Evolutionary conservation across 2,113 vertebrate genomes (phyloP).

Genomic region (Rhegmatorhina hoffmannsi): DNA sequence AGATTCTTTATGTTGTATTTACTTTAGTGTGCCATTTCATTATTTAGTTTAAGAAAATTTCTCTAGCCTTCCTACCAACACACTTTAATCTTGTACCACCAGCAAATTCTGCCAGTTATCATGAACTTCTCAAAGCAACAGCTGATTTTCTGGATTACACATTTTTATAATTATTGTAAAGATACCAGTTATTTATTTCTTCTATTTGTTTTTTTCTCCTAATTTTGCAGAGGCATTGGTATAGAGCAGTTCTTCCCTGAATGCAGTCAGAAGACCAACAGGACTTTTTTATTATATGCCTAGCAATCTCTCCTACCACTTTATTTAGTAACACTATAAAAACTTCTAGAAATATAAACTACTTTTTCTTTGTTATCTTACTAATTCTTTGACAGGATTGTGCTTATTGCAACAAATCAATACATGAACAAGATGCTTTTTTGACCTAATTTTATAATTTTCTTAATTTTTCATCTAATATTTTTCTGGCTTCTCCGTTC

Average conservation of each 20-base stretch:
- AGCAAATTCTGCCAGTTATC: background rate
- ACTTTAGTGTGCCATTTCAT: background rate
- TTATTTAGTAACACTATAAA: background rate
- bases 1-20: background rate
- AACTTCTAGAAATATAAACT: background rate
- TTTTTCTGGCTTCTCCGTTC: background rate
- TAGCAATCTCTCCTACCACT: background rate
- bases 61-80: background rate
- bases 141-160: background rate
- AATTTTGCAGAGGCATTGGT: background rate
- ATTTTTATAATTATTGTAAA: background rate
- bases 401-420: background rate
- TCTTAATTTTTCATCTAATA: background rate
- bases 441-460: background rate
- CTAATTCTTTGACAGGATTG: background rate
- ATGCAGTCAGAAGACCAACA: background rate
- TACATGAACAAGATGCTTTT: background rate
- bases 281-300: background rate
- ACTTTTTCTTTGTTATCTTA: background rate
- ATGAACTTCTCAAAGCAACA: background rate
- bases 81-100: background rate
- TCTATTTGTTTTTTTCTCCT: background rate
- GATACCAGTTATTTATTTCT: background rate
- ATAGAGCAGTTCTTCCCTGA: background rate
- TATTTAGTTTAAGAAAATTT: background rate